Evolutionary conservation across 2,797 vertebrate genomes (phyloP).

Genomic region (Helicolenus hilgendorfi): DNA sequence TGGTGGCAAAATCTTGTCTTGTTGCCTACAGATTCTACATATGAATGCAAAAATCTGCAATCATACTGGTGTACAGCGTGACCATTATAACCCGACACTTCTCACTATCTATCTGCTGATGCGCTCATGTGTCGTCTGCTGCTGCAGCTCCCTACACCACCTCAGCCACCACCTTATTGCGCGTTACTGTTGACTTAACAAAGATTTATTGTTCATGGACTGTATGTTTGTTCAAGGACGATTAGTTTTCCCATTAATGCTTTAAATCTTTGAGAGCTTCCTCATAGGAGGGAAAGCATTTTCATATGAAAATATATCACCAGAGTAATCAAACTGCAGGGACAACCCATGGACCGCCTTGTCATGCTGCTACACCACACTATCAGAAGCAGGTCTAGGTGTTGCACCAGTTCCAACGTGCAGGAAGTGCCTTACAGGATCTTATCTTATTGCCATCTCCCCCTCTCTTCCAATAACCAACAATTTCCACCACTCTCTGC

Average conservation of each 20-base stretch:
- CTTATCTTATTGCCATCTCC: slow-evolving; percentile 35
- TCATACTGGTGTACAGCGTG: too few species aligned
- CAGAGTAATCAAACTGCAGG: background rate
- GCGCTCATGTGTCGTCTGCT: too few species aligned
- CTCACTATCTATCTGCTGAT: background rate
- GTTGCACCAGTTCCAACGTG: slow-evolving; percentile 7
- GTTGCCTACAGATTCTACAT: too few species aligned
- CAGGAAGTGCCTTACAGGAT: slow-evolving; percentile 31
- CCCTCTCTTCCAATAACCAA: slow-evolving; percentile 45
- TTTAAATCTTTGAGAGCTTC: background rate
- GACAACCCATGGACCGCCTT: background rate
- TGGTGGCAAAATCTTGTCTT: too few species aligned
- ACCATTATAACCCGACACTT: background rate
- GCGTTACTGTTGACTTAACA: background rate
- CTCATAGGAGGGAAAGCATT: background rate
- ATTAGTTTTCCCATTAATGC: background rate
- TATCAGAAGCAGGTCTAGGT: slow-evolving; percentile 30
- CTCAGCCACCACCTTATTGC: too few species aligned
- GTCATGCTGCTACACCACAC: background rate
- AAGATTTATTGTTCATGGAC: background rate
- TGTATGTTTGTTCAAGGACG: background rate
- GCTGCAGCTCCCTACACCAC: background rate
- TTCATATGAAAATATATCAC: background rate
- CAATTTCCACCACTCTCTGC: slow-evolving; percentile 75
- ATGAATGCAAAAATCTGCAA: too few species aligned